Percentiles rank a stretch among this genome's conserved stretches.
phyloP scores from a whole-genome alignment of 2,797 vertebrate genomes.

The Mormyrus proboscirostris region DNA sequence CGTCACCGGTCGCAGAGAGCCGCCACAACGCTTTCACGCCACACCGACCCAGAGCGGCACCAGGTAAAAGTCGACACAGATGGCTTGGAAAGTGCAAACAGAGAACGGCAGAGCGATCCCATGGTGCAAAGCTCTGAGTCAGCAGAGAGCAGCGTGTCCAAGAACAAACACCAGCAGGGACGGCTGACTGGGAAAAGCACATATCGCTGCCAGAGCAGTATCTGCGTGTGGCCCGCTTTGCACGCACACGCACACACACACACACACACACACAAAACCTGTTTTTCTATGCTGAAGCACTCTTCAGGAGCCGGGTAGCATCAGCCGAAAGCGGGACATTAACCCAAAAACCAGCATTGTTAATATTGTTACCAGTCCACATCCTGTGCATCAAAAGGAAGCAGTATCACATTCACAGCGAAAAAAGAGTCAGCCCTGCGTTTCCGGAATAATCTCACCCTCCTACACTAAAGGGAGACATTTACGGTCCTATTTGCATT shows the following conservation, averaged over 20 bases:
- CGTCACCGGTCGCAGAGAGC: neutral
- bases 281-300: neutral
- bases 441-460: neutral
- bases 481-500: neutral
- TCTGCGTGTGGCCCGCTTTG: neutral
- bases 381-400: neutral
- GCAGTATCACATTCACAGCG: neutral
- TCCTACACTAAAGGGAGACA: neutral
- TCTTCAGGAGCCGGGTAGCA: neutral
- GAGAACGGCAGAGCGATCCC: slow-evolving; percentile 4
- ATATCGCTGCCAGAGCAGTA: neutral
- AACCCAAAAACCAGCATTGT: neutral
- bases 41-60: neutral
- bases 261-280: neutral
- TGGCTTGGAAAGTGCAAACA: neutral
- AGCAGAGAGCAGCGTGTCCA: neutral
- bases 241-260: neutral
- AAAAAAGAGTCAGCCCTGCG: neutral
- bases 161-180: slow-evolving; percentile 20
- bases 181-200: neutral
- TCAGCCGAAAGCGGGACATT: neutral
- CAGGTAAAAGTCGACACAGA: neutral
- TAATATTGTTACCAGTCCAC: neutral
- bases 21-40: neutral
- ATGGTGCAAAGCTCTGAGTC: slow-evolving; percentile 16